phyloP scores from a whole-genome alignment of 2,888 invertebrate genomes.

The Drosophila falleni region DNA sequence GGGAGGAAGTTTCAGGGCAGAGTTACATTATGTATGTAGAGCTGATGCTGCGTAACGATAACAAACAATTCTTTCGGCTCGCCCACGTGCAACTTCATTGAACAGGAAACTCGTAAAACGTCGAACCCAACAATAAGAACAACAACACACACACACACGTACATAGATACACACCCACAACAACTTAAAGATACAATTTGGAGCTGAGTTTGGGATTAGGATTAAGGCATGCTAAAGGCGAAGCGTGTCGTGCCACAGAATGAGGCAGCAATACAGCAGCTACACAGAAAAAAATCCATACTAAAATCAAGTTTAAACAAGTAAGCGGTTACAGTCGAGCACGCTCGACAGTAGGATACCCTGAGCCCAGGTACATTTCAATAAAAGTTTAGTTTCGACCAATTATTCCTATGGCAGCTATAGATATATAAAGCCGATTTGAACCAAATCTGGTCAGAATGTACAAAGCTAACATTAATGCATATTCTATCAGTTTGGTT shows the following conservation, averaged over 20 bases:
- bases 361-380: too few relatives aligned
- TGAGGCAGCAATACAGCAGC: background rate
- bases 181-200: conserved; percentile 51
- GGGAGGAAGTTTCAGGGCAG: conserved; percentile 24
- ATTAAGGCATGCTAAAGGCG: conserved; percentile 13
- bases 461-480: too few relatives aligned
- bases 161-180: conserved; percentile 17
- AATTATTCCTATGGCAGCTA: too few relatives aligned
- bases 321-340: too few relatives aligned
- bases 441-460: too few relatives aligned
- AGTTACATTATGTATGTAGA: conserved; percentile 54
- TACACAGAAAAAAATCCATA: too few relatives aligned
- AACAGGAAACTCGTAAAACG: conserved; percentile 77
- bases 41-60: conserved; percentile 60
- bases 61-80: conserved; percentile 53
- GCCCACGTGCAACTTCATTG: conserved; percentile 74
- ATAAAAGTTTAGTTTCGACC: too few relatives aligned
- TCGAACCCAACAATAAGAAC: conserved; percentile 27
- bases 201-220: conserved; percentile 19
- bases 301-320: too few relatives aligned
- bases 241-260: background rate
- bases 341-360: too few relatives aligned
- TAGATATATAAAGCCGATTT: too few relatives aligned
- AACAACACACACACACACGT: conserved; percentile 14
- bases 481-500: too few relatives aligned